phyloP scores from a whole-genome alignment of 2,797 vertebrate genomes.

The Brachyalestes nurse region DNA sequence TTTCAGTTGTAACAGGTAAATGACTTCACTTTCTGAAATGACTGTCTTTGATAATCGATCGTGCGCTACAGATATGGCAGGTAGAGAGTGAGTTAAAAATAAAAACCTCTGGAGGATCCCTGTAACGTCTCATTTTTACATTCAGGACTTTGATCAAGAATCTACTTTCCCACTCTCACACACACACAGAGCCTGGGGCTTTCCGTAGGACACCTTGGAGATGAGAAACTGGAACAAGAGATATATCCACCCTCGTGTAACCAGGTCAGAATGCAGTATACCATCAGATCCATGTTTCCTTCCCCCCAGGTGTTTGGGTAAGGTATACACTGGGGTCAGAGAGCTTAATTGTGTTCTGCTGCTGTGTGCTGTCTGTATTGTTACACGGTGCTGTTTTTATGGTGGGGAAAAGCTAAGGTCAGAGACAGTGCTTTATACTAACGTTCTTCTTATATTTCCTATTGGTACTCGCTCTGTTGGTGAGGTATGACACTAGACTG shows the following conservation, averaged over 20 bases:
- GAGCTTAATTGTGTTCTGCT: neutral
- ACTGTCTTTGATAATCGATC: neutral
- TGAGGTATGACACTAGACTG: neutral
- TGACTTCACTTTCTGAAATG: neutral
- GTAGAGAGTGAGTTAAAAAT: neutral
- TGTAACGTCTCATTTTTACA: neutral
- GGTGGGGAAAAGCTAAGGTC: neutral
- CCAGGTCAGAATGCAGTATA: conserved; percentile 34
- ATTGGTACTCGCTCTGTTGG: neutral
- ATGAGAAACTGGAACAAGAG: conserved; percentile 17
- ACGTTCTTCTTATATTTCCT: neutral
- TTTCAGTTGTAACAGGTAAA: neutral
- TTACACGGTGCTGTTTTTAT: conserved; percentile 18
- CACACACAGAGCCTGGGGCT: neutral
- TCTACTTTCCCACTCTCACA: neutral
- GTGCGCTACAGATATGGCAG: neutral
- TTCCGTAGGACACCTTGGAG: conserved; percentile 11
- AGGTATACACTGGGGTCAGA: conserved; percentile 9
- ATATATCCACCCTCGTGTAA: conserved; percentile 1
- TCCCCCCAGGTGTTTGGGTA: conserved; percentile 14
- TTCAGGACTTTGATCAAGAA: neutral
- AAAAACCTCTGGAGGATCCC: neutral
- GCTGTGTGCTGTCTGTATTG: neutral
- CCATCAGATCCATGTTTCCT: conserved; percentile 25
- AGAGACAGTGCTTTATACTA: neutral